Evolutionary conservation across 2,797 vertebrate genomes (phyloP), one percentile per base, ranked within the genome.

Genomic region (Lagocephalus sceleratus): DNA sequence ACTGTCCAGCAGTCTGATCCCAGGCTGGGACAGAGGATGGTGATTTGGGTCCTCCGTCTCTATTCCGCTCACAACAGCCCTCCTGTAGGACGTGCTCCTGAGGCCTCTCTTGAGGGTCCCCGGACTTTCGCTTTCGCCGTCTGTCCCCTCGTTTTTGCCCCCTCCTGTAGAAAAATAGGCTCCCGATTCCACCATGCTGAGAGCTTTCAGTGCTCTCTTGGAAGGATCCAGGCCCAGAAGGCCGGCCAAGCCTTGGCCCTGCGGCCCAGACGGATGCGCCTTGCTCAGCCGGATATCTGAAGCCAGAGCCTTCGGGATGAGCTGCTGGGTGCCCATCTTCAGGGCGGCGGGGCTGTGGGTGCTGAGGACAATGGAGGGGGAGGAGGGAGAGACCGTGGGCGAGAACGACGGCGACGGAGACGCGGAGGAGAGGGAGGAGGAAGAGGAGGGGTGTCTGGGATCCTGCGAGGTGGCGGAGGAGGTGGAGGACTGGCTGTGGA

Each of bases 1-100:
- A 20, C 76, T 88, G 49, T 91, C 90, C 0, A 91, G 82, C 0
- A 77, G 90, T 75, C 83, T 93, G 22, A 93, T 75, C 2, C 75
- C 8, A 2, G 92, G 88, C 62, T 94, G 92, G 12, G 91, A 91
- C 76, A 94, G 84, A 21, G 76, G 81, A 68, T 90, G 90, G 38
- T 86, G 87, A 55, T 89, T 93, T 56, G 86, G 88, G 17, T 90
- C 84, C 25, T 94, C 92, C 3, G 87, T 54, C 8, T 95, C 94
- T 17, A 94, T 79, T 1, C 92, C 94, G 20, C 92, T 98, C 15
- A 95, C 95, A 63, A 98, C 94, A 0, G 97, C 97, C 17, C 90
- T 88, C 50, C 96, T 91, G 44, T 99, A 99, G 0, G 97, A 99
- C 0, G 94, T 98, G 21, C 94, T 97, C 65, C 97, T 89, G 73